A percentile compares a stretch with the other conserved stretches of the same genome.
Conservation (phyloP, 2,888 invertebrate genomes). For the Rugalucina vietnamica region DNA sequence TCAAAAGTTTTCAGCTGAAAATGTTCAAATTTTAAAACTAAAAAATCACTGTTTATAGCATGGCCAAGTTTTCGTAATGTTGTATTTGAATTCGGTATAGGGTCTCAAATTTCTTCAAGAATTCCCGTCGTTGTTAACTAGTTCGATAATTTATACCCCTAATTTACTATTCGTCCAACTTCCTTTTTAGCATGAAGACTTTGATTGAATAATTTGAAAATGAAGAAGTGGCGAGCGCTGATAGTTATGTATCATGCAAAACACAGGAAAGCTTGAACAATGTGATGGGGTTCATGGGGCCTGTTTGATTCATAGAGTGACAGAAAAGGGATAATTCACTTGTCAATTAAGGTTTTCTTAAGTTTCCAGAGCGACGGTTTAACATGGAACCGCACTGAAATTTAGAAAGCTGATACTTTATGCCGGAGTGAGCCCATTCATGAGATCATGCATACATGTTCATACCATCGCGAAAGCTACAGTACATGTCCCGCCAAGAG, state of each 20-base stretch:
- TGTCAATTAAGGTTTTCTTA: constrained; percentile 2
- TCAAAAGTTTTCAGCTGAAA: no score
- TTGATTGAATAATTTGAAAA: constrained; percentile 13
- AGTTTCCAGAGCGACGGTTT: constrained; percentile 6
- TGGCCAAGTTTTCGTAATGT: no score
- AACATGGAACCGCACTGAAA: constrained; percentile 7
- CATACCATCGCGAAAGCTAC: no score
- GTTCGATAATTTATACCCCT: not conserved
- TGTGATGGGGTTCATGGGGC: not conserved
- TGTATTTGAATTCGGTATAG: not conserved
- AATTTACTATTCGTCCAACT: constrained; percentile 2
- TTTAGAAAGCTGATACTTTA: not conserved
- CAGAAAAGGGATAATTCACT: not conserved
- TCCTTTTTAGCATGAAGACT: constrained; percentile 6
- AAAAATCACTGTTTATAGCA: no score
- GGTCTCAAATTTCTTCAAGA: not conserved
- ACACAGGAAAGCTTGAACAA: not conserved
- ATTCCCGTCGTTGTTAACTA: not conserved
- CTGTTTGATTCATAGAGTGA: not conserved
- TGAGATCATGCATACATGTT: no score
- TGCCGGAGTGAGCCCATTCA: no score
- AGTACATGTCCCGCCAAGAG: no score
- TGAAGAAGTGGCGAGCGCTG: not conserved
- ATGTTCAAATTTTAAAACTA: no score
- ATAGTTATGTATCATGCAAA: constrained; percentile 1